A percentile compares a stretch with the other conserved stretches of the same genome.
Conservation (phyloP, 2,888 invertebrate species). For the Serripes groenlandicus region DNA sequence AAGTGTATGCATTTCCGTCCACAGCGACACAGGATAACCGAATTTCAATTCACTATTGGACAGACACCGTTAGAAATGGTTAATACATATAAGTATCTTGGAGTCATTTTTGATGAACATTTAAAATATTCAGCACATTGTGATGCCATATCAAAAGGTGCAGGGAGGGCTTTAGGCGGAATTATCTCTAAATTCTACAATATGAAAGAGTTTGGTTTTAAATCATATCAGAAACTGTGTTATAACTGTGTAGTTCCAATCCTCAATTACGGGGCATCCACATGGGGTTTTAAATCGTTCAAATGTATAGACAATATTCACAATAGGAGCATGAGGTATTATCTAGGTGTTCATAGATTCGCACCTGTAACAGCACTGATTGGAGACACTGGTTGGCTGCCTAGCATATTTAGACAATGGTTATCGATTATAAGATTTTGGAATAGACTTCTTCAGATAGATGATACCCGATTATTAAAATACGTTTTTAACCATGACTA, state of each 20-base stretch:
- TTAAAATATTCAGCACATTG: conserved; percentile 19
- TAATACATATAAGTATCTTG: conserved; percentile 50
- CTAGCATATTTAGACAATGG: conserved; percentile 32
- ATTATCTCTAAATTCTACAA: conserved; percentile 44
- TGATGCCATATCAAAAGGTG: conserved; percentile 26
- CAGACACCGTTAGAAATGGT: conserved; percentile 34
- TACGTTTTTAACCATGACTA: conserved; percentile 27
- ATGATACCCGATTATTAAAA: conserved; percentile 11
- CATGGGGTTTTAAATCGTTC: too few relatives aligned
- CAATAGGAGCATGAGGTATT: too few relatives aligned
- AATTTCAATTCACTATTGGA: conserved; percentile 41
- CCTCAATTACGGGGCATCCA: not conserved
- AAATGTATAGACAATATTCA: conserved; percentile 33
- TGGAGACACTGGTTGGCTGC: conserved; percentile 50
- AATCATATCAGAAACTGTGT: conserved; percentile 41
- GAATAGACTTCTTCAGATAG: conserved; percentile 33
- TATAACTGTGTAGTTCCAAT: conserved; percentile 37
- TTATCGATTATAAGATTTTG: conserved; percentile 35
- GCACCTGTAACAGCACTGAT: conserved; percentile 30
- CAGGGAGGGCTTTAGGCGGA: conserved; percentile 33
- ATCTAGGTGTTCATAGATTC: conserved; percentile 42
- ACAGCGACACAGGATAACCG: not conserved
- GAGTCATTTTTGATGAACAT: conserved; percentile 41
- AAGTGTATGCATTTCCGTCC: conserved; percentile 36
- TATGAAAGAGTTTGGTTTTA: conserved; percentile 43